A percentile compares a stretch with the other conserved stretches of the same genome.
phyloP scores from a whole-genome alignment of 2,797 vertebrate genomes.

The Hoplostethus mediterraneus region DNA sequence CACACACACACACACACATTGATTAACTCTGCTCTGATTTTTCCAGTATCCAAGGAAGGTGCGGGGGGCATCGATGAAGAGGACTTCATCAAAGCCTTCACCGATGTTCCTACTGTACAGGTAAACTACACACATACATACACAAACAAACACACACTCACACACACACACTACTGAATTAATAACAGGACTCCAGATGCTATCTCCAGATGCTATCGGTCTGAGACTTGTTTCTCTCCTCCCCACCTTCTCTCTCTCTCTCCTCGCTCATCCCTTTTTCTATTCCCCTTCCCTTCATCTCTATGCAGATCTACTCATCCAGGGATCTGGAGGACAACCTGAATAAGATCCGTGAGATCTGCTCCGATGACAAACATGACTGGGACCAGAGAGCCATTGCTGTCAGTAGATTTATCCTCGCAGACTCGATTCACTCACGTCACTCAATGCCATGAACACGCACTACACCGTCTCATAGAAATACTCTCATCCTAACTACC shows the following conservation, averaged over 20 bases:
- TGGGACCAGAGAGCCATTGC: conserved; percentile 96
- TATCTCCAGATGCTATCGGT: neutral
- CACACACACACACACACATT: neutral
- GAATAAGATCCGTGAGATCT: conserved; percentile 98
- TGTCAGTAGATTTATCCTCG: conserved; percentile 79
- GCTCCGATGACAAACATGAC: conserved; percentile 98
- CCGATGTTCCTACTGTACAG: conserved; percentile 95
- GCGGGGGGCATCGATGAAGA: conserved; percentile 94
- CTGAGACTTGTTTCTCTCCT: neutral
- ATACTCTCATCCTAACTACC: too few relatives aligned
- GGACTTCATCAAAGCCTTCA: conserved; percentile 95
- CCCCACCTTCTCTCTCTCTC: neutral
- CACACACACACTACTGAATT: neutral
- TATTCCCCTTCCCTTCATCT: neutral
- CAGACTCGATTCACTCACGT: neutral
- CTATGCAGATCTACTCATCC: conserved; percentile 92
- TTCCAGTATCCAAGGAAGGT: conserved; percentile 91
- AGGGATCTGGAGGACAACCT: conserved; percentile 98
- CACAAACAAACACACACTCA: neutral
- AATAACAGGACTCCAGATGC: neutral
- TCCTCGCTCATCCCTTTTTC: neutral
- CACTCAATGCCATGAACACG: too few relatives aligned
- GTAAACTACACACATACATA: conserved; percentile 69
- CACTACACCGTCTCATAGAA: too few relatives aligned
- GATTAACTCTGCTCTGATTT: conserved; percentile 38